A percentile compares a stretch with the other conserved stretches of the same genome.
phyloP scores from a whole-genome alignment of 2,797 vertebrate genomes.

The Catharus ustulatus region DNA sequence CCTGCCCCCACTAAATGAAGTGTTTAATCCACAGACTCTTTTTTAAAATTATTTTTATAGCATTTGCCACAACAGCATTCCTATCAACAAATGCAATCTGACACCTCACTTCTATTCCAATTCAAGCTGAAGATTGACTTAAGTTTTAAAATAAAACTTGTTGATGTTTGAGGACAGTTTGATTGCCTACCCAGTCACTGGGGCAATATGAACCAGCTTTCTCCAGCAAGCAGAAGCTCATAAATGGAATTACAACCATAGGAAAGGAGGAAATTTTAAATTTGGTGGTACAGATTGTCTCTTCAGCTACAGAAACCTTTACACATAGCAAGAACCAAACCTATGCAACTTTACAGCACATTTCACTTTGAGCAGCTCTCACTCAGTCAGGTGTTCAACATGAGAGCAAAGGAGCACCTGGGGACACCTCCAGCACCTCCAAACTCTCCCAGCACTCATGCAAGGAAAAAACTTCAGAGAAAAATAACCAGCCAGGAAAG shows the following conservation, averaged over 20 bases:
- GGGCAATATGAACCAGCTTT: not conserved
- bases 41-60: no score
- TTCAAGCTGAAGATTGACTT: not conserved
- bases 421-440: not conserved
- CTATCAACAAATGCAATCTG: not conserved
- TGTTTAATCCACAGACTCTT: not conserved
- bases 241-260: not conserved
- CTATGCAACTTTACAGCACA: fast-evolving
- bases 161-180: not conserved
- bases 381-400: not conserved
- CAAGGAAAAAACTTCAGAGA: not conserved
- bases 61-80: not conserved
- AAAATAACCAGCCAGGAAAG: not conserved
- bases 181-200: not conserved
- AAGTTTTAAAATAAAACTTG: not conserved
- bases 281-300: not conserved
- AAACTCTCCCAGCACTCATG: no score
- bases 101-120: not conserved
- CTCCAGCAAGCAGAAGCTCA: not conserved
- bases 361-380: not conserved
- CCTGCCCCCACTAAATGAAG: not conserved
- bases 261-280: not conserved
- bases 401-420: not conserved
- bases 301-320: not conserved
- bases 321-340: not conserved